Base-by-base conservation (phyloP, 1,140 invertebrate species). In the Trachymyrmex septentrionalis region DNA sequence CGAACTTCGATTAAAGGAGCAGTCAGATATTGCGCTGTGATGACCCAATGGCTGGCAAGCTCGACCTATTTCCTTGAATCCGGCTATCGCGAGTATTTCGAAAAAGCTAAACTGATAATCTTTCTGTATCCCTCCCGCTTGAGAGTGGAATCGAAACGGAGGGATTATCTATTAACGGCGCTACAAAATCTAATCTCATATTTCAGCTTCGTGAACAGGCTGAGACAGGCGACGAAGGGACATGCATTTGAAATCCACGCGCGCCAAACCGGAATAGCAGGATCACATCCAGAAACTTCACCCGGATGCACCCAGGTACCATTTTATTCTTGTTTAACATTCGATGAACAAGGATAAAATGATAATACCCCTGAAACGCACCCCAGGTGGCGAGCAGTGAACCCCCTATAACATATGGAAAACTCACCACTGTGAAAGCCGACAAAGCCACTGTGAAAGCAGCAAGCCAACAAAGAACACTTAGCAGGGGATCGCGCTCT, bases 21-120 rank as follows among this genome's bases (percentile, higher is more conserved):
- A 30, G 5, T 24, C 24, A 50, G 27, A 50, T 75, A 81, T 38
- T 2, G n/a, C 30, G 44, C n/a, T n/a, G 4, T 24, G 53, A 73
- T 73, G 55, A 82, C 38, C 38, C 34, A 44, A 30, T n/a, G 50
- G 50, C n/a, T 3, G n/a, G 63, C 27, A 55, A 67, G 3, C 14
- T 4, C 24, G 24, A 82, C 27, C 24, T 69, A 4, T 19, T 48
- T 61, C 71, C 9, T 48, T 21, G 1, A 24, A 30, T 63, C n/a
- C 38, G 27, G 6, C 34, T 72, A 59, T 59, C 30, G 67, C 66
- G n/a, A 24, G 21, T 73, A 38, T 75, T 71, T 34, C 4, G 12
- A 81, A 69, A 69, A 59, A n/a, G 21, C n/a, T 55, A 16, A 24
- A 53, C 16, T 24, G 21, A 44, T 59, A 72, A 82, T 72, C 30